Base-by-base conservation (phyloP, 2,888 invertebrate genomes). In the Drosophila villosipedis region DNA sequence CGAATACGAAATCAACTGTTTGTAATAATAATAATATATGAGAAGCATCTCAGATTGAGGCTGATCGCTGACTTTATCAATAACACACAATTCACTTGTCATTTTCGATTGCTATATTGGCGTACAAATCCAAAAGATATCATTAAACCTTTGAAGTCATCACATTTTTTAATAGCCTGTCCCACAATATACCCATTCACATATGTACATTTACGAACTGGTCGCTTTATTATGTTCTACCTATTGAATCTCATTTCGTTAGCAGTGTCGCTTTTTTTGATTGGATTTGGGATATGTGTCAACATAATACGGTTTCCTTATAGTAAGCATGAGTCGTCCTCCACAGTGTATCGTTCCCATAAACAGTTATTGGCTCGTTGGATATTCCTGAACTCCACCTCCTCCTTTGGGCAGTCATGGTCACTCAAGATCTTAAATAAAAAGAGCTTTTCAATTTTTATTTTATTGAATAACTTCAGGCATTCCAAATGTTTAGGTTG, bases 401-500 rank as follows among this genome's bases (percentile, higher is more conserved):
- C 6, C 10, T 3, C 6, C 35, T 52, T 35, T 37, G 67, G 12
- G 33, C 53, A 59, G 57, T 28, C 41, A 60, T 70, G 75, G 75
- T 61, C 60, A 66, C 53, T 68, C n/a, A 12, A 39, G 39, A 63
- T 62, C 73, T 74, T 75, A 72, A 76, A 83, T 60, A 65, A 57
- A 58, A 63, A 68, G 30, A 80, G 71, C 69, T 68, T 83, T 90
- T 86, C 89, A 83, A 85, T 90, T 86, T 90, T 85, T 85, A 88
- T 86, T 84, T 78, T 76, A 80, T 78, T 80, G 89, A 90, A 89
- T 89, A 90, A 83, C 86, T 90, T 83, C 73, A 78, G 85, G 89
- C 83, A 85, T 90, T 74, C 72, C 82, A 83, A 84, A 82, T 84
- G 85, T 73, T 75, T 66, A 43, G 67, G 57, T 83, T 73, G 63